Evolutionary conservation across 1,140 invertebrate genomes (phyloP).

Genomic region (Homalodisca vitripennis): DNA sequence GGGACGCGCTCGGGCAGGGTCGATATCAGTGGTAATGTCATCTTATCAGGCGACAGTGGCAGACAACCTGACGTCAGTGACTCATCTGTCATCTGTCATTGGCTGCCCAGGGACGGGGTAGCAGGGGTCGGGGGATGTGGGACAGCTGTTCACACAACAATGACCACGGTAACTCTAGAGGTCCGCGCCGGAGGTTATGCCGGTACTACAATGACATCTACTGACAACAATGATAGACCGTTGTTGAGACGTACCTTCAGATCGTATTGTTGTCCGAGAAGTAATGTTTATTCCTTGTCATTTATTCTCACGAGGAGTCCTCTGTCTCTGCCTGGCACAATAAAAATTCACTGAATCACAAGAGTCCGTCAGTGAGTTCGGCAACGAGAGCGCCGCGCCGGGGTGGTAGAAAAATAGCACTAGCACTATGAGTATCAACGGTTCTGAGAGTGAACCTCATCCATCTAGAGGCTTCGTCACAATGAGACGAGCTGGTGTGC

Average conservation of each 20-base stretch:
- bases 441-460: background rate
- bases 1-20: background rate
- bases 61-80: background rate
- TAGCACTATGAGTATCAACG: background rate
- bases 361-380: background rate
- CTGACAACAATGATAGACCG: background rate
- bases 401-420: background rate
- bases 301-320: background rate
- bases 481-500: background rate
- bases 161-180: no score
- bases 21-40: background rate
- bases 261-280: background rate
- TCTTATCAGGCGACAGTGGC: background rate
- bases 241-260: background rate
- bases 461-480: background rate
- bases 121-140: no score
- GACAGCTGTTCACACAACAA: no score
- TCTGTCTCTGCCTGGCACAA: background rate
- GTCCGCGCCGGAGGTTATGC: background rate
- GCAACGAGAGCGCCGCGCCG: background rate
- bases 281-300: background rate
- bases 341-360: background rate
- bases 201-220: background rate
- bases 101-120: background rate
- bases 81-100: background rate